Conservation (phyloP, 2,888 invertebrate species). For the Campoplex nolae region DNA sequence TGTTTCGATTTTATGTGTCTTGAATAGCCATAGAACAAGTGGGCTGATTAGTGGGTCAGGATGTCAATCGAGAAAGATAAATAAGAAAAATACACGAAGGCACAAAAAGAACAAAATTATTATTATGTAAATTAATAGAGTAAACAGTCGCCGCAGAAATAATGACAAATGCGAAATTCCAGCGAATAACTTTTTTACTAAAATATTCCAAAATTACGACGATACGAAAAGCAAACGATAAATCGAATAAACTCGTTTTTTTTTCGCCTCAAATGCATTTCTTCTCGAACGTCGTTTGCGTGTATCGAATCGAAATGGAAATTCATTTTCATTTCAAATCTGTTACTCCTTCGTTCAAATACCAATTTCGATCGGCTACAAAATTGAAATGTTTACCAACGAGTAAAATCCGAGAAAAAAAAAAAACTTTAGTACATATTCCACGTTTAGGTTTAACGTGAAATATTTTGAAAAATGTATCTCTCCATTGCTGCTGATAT, state of each 20-base stretch:
- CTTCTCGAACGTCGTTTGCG: background rate
- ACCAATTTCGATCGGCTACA: background rate
- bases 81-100: background rate
- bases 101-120: background rate
- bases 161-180: background rate
- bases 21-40: constrained; percentile 22
- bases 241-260: background rate
- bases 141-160: constrained; percentile 5
- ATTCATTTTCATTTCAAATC: no score
- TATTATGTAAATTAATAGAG: background rate
- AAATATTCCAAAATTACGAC: background rate
- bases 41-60: constrained; percentile 52
- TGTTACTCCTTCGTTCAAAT: background rate
- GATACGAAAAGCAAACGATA: no score
- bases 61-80: constrained; percentile 47
- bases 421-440: no score
- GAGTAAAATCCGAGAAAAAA: background rate
- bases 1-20: constrained; percentile 53
- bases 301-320: no score
- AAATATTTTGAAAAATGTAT: background rate
- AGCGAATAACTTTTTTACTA: background rate
- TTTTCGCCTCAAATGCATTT: background rate
- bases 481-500: background rate
- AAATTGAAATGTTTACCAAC: background rate
- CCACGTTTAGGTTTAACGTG: no score